phyloP scores from a whole-genome alignment of 2,888 invertebrate species.

The Euphydryas editha region DNA sequence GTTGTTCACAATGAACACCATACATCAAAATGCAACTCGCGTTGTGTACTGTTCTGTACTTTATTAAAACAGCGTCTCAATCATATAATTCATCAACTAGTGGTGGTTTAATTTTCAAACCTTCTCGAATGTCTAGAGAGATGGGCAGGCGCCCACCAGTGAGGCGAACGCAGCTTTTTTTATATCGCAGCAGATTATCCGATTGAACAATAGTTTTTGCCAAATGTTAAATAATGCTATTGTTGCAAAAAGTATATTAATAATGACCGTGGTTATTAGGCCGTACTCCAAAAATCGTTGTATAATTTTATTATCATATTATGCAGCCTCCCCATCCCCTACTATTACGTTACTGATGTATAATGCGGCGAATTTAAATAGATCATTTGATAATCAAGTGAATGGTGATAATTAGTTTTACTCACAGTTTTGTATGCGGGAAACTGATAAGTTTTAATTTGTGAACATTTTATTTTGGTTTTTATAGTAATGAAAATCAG shows the following conservation, averaged over 20 bases:
- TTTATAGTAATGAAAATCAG: too few species aligned
- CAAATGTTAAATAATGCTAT: conserved; percentile 12
- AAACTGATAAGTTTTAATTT: background rate
- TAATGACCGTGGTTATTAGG: conserved; percentile 47
- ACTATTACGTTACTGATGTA: conserved; percentile 35
- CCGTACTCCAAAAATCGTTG: conserved; percentile 51
- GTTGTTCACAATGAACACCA: too few species aligned
- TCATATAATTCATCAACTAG: too few species aligned
- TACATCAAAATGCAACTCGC: too few species aligned
- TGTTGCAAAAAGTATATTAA: conserved; percentile 37
- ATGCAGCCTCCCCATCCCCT: conserved; percentile 46
- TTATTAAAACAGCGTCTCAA: too few species aligned
- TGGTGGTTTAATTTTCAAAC: too few species aligned
- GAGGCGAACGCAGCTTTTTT: too few species aligned
- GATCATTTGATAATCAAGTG: conserved; percentile 25
- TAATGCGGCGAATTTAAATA: conserved; percentile 30
- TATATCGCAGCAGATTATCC: too few species aligned
- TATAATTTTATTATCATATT: conserved; percentile 59
- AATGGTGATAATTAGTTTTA: conserved; percentile 10
- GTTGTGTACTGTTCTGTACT: too few species aligned
- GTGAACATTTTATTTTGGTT: background rate
- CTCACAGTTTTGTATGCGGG: background rate
- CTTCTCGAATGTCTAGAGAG: too few species aligned
- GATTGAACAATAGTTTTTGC: background rate
- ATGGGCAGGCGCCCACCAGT: too few species aligned